These are phyloP conservation scores for Siniperca knerii DNA, from an alignment of 2,113 vertebrate species.

Conservation along the genomic window DNA sequence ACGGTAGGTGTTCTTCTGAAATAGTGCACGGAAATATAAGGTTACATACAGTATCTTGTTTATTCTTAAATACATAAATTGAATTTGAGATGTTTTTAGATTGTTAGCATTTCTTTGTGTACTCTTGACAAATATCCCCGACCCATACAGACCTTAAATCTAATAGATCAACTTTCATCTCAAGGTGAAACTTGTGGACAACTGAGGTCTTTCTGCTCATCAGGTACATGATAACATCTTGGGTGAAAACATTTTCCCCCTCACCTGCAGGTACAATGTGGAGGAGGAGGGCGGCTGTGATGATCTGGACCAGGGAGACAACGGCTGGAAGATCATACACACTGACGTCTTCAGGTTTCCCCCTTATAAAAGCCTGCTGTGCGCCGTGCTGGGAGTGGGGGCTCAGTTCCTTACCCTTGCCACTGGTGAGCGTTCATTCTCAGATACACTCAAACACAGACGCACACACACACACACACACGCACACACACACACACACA, in stretches of 20 bases:
- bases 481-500: neutral
- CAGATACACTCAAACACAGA: neutral
- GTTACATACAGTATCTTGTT: neutral
- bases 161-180: neutral
- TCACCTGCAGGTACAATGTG: constrained; percentile 86
- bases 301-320: constrained; percentile 93
- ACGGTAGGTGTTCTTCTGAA: neutral
- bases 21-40: neutral
- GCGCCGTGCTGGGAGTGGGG: constrained; percentile 91
- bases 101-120: neutral
- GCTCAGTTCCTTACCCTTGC: constrained; percentile 93
- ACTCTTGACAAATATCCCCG: neutral
- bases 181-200: neutral
- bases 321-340: constrained; percentile 96
- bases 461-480: no score
- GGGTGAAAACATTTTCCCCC: neutral
- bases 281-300: constrained; percentile 91
- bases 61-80: neutral
- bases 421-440: constrained; percentile 83
- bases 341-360: constrained; percentile 95
- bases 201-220: neutral
- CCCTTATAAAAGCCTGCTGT: constrained; percentile 89
- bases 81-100: no score
- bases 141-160: neutral
- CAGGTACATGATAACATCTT: neutral